Conservation (phyloP, 1,140 invertebrate genomes). For the Meloidogyne chitwoodi region DNA sequence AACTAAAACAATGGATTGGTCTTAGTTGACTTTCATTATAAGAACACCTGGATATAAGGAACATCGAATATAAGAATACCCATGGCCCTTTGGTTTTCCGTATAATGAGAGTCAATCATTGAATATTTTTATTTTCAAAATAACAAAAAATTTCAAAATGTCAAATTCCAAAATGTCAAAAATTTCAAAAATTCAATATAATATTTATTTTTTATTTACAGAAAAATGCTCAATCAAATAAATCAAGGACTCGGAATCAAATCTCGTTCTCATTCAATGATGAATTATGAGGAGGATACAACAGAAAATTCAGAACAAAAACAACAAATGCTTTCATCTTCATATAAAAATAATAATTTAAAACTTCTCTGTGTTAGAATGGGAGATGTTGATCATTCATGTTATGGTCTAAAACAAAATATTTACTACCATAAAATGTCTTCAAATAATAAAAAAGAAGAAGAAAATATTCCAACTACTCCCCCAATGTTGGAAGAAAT, state of each 20-base stretch:
- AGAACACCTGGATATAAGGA: too few species aligned
- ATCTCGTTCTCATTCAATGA: not conserved
- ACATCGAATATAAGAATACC: too few species aligned
- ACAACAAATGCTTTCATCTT: too few species aligned
- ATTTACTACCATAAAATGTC: not conserved
- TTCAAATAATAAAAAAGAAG: too few species aligned
- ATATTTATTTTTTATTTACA: not conserved
- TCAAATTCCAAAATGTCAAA: too few species aligned
- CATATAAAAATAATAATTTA: not conserved
- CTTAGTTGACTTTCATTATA: too few species aligned
- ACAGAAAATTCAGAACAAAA: not conserved
- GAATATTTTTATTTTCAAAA: too few species aligned
- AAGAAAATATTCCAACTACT: slow-evolving; percentile 25
- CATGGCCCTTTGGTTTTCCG: too few species aligned
- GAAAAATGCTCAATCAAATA: not conserved
- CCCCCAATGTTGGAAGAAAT: slow-evolving; percentile 20
- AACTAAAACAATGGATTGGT: too few species aligned
- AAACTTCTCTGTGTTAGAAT: not conserved
- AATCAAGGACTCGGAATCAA: not conserved
- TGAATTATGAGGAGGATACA: not conserved
- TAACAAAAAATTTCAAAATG: too few species aligned
- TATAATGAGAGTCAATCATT: too few species aligned
- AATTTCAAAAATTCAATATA: too few species aligned
- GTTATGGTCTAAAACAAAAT: not conserved
- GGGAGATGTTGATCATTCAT: not conserved